These are phyloP conservation scores for Helicoverpa armigera DNA, from an alignment of 1,140 invertebrate genomes.

Conservation along the genomic window DNA sequence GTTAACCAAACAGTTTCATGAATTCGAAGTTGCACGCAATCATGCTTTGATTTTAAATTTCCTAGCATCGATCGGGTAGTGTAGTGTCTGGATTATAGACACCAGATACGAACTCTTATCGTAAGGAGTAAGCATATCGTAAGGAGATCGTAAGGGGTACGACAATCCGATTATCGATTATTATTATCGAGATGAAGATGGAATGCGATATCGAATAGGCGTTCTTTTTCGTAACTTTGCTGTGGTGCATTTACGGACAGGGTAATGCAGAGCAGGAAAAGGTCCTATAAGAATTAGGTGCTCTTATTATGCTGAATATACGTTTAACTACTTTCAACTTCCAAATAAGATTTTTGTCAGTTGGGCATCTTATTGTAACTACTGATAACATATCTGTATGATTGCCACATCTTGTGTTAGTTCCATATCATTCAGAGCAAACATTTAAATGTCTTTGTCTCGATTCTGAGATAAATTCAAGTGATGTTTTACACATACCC, in stretches of 20 bases:
- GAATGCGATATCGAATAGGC: too few relatives aligned
- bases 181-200: too few relatives aligned
- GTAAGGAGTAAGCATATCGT: too few relatives aligned
- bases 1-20: not conserved
- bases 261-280: too few relatives aligned
- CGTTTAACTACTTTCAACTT: not conserved
- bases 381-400: constrained; percentile 30
- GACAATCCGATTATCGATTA: too few relatives aligned
- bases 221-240: too few relatives aligned
- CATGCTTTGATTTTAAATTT: not conserved
- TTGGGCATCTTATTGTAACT: not conserved
- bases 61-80: not conserved
- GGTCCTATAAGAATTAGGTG: too few relatives aligned
- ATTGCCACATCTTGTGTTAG: constrained; percentile 31
- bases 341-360: constrained; percentile 1
- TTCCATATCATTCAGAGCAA: not conserved
- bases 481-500: not conserved
- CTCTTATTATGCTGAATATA: too few relatives aligned
- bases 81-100: not conserved
- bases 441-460: constrained; percentile 5
- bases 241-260: too few relatives aligned
- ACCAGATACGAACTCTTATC: too few relatives aligned
- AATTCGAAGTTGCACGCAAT: not conserved
- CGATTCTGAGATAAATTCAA: not conserved
- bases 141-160: too few relatives aligned